These are phyloP conservation scores for Antigone vipio DNA, from an alignment of 2,113 vertebrate genomes.

Conservation along the genomic window DNA sequence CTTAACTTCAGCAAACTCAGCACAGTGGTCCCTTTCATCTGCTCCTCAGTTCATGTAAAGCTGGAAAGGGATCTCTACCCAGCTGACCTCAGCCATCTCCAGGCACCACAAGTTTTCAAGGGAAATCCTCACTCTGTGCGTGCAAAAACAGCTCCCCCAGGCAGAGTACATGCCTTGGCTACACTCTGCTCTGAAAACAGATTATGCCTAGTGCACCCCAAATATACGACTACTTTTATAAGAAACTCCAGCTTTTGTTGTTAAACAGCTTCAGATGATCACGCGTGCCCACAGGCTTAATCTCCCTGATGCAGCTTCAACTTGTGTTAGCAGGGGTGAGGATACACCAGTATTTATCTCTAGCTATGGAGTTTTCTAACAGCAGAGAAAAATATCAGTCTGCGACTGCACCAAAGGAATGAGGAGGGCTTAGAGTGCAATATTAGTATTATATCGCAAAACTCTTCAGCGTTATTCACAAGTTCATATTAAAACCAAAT, in stretches of 20 bases:
- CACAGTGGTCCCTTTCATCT: neutral
- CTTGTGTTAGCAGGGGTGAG: neutral
- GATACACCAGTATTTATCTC: neutral
- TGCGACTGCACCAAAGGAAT: rapidly evolving
- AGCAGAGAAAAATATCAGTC: neutral
- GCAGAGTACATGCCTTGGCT: neutral
- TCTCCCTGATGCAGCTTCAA: neutral
- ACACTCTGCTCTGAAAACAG: neutral
- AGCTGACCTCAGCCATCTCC: neutral
- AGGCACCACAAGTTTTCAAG: neutral
- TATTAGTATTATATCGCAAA: neutral
- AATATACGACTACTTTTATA: neutral
- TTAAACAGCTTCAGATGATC: neutral
- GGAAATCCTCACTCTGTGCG: neutral
- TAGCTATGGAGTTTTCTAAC: neutral
- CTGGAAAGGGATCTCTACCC: neutral
- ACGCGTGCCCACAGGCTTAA: neutral
- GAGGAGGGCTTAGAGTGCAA: neutral
- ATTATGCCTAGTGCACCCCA: neutral
- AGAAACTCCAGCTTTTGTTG: neutral
- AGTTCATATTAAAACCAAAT: neutral
- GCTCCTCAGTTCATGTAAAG: neutral
- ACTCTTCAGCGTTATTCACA: neutral
- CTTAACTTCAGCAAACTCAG: neutral
- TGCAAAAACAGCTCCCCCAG: neutral